These are phyloP conservation scores for Uloborus diversus DNA, from an alignment of 1,140 invertebrate species.

Conservation along the genomic window DNA sequence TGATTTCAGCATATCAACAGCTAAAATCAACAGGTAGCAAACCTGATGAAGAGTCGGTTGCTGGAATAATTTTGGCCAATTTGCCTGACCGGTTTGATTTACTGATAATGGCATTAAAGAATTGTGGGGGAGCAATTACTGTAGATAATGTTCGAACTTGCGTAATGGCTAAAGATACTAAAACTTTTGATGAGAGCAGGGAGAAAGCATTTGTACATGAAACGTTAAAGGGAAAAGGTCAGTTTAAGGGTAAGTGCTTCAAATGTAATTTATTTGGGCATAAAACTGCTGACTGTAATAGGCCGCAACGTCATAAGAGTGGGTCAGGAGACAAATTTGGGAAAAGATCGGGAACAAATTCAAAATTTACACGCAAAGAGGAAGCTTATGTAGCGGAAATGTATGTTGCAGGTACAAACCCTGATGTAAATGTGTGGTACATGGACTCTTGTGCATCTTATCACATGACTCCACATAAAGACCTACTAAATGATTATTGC, in stretches of 20 bases:
- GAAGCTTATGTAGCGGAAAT: not conserved
- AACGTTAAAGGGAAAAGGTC: not conserved
- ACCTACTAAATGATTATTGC: not conserved
- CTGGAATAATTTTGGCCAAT: conserved; percentile 17
- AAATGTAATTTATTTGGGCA: conserved; percentile 10
- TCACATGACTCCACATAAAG: conserved; percentile 7
- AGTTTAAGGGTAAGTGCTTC: conserved; percentile 10
- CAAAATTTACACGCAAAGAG: not conserved
- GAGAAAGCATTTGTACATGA: not conserved
- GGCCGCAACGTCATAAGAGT: not conserved
- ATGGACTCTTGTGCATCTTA: conserved; percentile 1
- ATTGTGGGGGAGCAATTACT: conserved; percentile 12
- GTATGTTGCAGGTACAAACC: not conserved
- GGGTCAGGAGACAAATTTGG: not conserved
- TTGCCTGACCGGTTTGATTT: conserved; percentile 11
- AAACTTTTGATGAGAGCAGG: not conserved
- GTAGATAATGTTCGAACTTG: conserved; percentile 1
- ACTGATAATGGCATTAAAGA: conserved; percentile 17
- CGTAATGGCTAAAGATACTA: conserved; percentile 8
- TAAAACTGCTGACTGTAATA: not conserved
- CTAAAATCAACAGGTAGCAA: conserved; percentile 2
- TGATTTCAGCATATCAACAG: conserved; percentile 13
- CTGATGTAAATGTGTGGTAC: not conserved
- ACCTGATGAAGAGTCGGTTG: not conserved
- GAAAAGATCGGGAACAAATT: not conserved